Evolutionary conservation across 1,140 invertebrate genomes (phyloP).

Genomic region (Drosophila aff.): DNA sequence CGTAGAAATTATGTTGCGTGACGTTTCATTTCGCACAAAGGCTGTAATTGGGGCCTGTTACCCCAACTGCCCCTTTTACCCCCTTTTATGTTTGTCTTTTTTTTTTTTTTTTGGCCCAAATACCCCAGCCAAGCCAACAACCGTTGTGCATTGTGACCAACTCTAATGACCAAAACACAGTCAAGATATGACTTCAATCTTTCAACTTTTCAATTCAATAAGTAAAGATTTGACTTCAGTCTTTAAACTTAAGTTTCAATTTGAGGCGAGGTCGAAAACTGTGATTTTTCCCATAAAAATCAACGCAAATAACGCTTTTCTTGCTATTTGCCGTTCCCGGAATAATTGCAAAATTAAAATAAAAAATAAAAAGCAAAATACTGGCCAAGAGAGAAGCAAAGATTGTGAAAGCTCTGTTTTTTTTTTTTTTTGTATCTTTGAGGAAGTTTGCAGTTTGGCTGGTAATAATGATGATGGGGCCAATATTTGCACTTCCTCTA

Average conservation of each 20-base stretch:
- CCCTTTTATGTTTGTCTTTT: background rate
- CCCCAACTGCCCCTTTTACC: background rate
- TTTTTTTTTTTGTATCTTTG: constrained; percentile 9
- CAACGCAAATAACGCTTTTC: background rate
- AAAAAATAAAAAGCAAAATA: constrained; percentile 14
- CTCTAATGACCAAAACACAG: constrained; percentile 39
- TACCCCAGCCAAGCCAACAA: background rate
- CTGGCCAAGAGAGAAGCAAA: background rate
- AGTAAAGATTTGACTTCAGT: no score
- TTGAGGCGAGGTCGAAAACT: constrained; percentile 32
- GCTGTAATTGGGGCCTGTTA: constrained; percentile 71
- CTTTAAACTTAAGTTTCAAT: background rate
- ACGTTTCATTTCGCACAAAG: constrained; percentile 82
- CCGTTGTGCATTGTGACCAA: constrained; percentile 51
- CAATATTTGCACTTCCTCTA: constrained; percentile 74
- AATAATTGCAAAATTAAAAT: constrained; percentile 40
- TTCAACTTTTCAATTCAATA: background rate
- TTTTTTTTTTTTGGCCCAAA: constrained; percentile 39
- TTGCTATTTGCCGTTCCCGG: constrained; percentile 24
- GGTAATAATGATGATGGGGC: constrained; percentile 26
- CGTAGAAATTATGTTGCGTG: constrained; percentile 82
- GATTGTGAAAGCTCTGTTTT: constrained; percentile 55
- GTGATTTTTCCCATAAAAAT: constrained; percentile 14
- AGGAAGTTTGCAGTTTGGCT: constrained; percentile 64
- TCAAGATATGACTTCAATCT: constrained; percentile 20